These are phyloP conservation scores for Oscheius sp. DNA, from an alignment of 2,888 invertebrate genomes.

Conservation along the genomic window DNA sequence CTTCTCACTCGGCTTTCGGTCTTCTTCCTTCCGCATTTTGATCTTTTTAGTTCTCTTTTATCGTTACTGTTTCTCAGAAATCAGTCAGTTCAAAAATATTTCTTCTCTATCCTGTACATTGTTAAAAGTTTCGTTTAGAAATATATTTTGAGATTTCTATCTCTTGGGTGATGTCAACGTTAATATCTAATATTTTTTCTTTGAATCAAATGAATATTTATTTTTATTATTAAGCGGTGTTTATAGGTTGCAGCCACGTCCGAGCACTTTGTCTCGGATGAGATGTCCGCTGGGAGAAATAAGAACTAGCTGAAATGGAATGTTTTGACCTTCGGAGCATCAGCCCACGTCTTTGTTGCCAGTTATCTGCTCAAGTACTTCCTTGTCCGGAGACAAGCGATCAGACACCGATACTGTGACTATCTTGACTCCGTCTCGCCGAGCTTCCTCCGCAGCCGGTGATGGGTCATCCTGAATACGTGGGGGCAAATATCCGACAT, in stretches of 20 bases:
- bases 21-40: conserved; percentile 6
- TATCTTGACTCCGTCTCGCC: conserved; percentile 54
- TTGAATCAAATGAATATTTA: conserved; percentile 10
- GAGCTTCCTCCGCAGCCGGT: conserved; percentile 50
- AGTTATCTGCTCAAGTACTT: conserved; percentile 44
- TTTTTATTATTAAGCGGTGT: background rate
- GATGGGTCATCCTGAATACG: conserved; percentile 48
- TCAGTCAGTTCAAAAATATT: conserved; percentile 25
- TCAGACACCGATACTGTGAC: conserved; percentile 60
- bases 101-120: conserved; percentile 5
- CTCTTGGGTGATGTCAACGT: conserved; percentile 8
- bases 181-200: background rate
- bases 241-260: conserved; percentile 26
- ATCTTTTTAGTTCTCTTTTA: background rate
- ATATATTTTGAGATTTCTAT: conserved; percentile 24
- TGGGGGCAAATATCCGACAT: too few relatives aligned
- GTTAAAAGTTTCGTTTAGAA: conserved; percentile 17
- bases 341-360: conserved; percentile 31
- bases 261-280: conserved; percentile 51
- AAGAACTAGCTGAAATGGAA: conserved; percentile 43
- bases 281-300: conserved; percentile 46
- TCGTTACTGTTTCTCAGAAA: background rate
- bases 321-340: background rate
- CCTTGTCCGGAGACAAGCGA: conserved; percentile 48
- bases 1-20: background rate